Evolutionary conservation across 2,888 invertebrate genomes (phyloP).

Genomic region (Autographa pulchrina): DNA sequence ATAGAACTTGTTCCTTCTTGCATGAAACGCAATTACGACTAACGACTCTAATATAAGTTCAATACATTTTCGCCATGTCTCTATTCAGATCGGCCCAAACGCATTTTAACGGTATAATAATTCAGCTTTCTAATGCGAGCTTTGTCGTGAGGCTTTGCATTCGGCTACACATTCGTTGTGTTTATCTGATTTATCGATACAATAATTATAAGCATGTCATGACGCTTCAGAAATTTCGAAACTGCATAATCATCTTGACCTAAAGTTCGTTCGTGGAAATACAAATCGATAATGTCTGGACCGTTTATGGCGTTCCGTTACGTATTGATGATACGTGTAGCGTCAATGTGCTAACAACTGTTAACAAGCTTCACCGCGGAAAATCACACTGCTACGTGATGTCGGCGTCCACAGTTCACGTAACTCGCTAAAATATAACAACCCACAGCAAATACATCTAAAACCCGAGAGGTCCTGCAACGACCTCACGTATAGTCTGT

Average conservation of each 20-base stretch:
- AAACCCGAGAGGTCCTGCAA: slow-evolving; percentile 59
- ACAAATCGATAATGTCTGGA: slow-evolving; percentile 68
- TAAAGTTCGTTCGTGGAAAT: slow-evolving; percentile 63
- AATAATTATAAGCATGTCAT: slow-evolving; percentile 78
- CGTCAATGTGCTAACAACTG: slow-evolving; percentile 71
- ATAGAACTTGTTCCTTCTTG: slow-evolving; percentile 72
- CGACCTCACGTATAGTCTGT: slow-evolving; percentile 66
- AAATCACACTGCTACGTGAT: slow-evolving; percentile 61
- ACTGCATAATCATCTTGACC: slow-evolving; percentile 72
- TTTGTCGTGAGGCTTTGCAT: slow-evolving; percentile 74
- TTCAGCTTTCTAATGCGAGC: slow-evolving; percentile 82
- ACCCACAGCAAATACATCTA: slow-evolving; percentile 48
- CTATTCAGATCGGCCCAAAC: slow-evolving; percentile 63
- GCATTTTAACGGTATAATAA: slow-evolving; percentile 76
- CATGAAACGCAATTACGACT: slow-evolving; percentile 81
- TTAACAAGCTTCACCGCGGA: slow-evolving; percentile 70
- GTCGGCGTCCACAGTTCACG: slow-evolving; percentile 58
- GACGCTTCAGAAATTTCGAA: slow-evolving; percentile 67
- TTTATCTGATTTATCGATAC: slow-evolving; percentile 78
- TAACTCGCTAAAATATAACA: slow-evolving; percentile 53
- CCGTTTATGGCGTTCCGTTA: slow-evolving; percentile 64
- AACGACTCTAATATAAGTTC: slow-evolving; percentile 78
- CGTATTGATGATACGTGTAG: slow-evolving; percentile 64
- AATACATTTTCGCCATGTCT: slow-evolving; percentile 75
- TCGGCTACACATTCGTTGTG: slow-evolving; percentile 65